Evolutionary conservation across 2,797 vertebrate genomes (phyloP).

Genomic region (Hephaestus fuliginosus): DNA sequence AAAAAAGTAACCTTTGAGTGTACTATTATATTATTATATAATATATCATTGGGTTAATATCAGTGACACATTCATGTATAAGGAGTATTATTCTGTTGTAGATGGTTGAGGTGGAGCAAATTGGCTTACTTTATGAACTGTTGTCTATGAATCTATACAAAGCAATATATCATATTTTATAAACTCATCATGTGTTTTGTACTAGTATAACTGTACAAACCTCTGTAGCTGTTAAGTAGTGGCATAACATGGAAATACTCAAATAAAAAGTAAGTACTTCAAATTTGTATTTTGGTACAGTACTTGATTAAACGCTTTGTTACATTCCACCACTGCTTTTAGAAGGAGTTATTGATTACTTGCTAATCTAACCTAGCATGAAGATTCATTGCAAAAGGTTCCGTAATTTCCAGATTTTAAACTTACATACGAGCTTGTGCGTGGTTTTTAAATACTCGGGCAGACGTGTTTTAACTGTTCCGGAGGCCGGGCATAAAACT

Average conservation of each 20-base stretch:
- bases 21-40: background rate
- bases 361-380: background rate
- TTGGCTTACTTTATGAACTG: background rate
- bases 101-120: background rate
- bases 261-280: background rate
- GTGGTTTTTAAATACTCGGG: background rate
- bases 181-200: background rate
- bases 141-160: no score
- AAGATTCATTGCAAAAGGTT: background rate
- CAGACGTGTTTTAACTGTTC: background rate
- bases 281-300: background rate
- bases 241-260: no score
- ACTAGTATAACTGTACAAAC: background rate
- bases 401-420: background rate
- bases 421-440: background rate
- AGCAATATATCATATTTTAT: background rate
- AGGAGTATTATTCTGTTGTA: background rate
- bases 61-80: background rate
- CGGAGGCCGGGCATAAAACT: background rate
- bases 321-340: background rate
- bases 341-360: background rate
- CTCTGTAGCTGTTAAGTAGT: background rate
- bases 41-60: no score
- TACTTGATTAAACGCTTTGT: background rate
- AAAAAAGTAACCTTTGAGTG: background rate